These are phyloP conservation scores for Melikaiella ostensackeni DNA, from an alignment of 2,888 invertebrate genomes.

Conservation along the genomic window DNA sequence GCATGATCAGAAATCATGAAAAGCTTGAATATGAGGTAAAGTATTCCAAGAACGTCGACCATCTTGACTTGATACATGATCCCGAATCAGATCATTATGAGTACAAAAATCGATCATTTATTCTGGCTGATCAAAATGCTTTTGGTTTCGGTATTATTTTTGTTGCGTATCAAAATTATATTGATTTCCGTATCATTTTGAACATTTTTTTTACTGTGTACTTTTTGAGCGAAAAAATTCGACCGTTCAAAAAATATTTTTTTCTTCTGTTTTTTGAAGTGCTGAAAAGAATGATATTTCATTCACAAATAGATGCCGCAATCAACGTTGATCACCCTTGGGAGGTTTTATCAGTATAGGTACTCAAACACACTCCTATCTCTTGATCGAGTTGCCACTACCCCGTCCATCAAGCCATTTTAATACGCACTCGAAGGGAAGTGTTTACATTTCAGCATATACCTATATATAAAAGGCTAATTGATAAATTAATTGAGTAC, in stretches of 20 bases:
- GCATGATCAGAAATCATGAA: too few relatives aligned
- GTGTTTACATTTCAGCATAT: slow-evolving; percentile 21
- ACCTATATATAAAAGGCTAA: slow-evolving; percentile 18
- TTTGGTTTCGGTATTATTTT: too few relatives aligned
- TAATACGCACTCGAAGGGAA: slow-evolving; percentile 27
- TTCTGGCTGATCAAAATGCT: too few relatives aligned
- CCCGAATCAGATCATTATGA: too few relatives aligned
- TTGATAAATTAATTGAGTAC: slow-evolving; percentile 10
- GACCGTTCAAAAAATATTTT: not conserved
- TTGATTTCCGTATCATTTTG: too few relatives aligned
- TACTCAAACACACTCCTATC: not conserved
- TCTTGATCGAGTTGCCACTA: not conserved
- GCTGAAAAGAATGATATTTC: not conserved
- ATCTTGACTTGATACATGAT: too few relatives aligned
- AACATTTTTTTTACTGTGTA: too few relatives aligned
- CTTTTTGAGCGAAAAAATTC: too few relatives aligned
- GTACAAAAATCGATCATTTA: too few relatives aligned
- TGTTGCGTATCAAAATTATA: too few relatives aligned
- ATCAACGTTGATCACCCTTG: not conserved
- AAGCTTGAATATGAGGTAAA: too few relatives aligned
- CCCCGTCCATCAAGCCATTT: slow-evolving; percentile 17
- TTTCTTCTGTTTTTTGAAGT: not conserved
- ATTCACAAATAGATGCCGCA: not conserved
- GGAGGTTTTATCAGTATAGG: not conserved
- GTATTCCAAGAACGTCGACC: too few relatives aligned